phyloP scores from a whole-genome alignment of 2,888 invertebrate genomes.

The Archips xylosteana region DNA sequence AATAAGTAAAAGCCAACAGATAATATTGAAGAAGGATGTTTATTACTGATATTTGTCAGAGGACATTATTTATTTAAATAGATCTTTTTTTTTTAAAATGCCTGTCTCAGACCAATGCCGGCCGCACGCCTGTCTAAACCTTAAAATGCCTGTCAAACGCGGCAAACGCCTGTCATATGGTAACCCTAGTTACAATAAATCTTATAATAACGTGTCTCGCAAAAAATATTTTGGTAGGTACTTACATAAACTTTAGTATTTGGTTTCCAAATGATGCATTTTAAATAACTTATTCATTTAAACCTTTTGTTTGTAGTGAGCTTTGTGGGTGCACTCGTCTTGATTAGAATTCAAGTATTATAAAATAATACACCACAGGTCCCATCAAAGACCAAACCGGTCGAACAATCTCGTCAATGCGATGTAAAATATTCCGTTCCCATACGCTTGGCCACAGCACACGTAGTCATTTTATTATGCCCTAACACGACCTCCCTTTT shows the following conservation, averaged over 20 bases:
- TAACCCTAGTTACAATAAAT: constrained; percentile 35
- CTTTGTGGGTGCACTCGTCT: constrained; percentile 15
- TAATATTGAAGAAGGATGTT: too few species aligned
- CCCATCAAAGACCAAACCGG: constrained; percentile 42
- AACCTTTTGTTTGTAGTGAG: constrained; percentile 6
- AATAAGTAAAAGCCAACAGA: too few species aligned
- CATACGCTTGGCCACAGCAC: constrained; percentile 60
- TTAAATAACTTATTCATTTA: neutral
- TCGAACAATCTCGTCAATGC: constrained; percentile 54
- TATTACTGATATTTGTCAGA: too few species aligned
- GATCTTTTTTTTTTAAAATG: too few species aligned
- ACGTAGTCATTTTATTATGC: constrained; percentile 73
- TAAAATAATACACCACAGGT: constrained; percentile 39
- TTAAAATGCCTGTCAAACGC: too few species aligned
- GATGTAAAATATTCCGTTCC: constrained; percentile 66
- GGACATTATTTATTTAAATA: too few species aligned
- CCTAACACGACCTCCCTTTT: constrained; percentile 72
- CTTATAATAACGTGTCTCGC: constrained; percentile 27
- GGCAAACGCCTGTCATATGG: too few species aligned
- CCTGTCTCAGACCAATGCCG: too few species aligned
- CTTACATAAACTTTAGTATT: neutral
- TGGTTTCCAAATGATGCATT: neutral
- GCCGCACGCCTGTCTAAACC: too few species aligned
- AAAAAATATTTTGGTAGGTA: neutral
- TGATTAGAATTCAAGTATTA: constrained; percentile 42